These are phyloP conservation scores for Didymodactylos carnosus DNA, from an alignment of 2,888 invertebrate genomes.

Conservation along the genomic window DNA sequence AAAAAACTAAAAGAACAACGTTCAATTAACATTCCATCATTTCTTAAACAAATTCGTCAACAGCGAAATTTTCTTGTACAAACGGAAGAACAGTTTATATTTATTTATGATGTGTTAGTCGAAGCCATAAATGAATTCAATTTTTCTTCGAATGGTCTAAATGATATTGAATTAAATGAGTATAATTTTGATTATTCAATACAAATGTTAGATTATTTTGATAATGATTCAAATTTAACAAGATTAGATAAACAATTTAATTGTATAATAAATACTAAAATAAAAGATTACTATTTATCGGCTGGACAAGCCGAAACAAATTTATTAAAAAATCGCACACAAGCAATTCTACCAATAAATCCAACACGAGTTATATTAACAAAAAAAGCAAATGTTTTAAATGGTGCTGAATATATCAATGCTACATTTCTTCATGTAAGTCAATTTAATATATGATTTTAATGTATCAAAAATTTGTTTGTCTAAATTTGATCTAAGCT, in stretches of 20 bases:
- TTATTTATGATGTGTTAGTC: conserved; percentile 81
- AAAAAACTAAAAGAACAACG: conserved; percentile 66
- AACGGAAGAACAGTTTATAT: conserved; percentile 94
- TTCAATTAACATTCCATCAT: conserved; percentile 72
- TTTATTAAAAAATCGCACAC: conserved; percentile 56
- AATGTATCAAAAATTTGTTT: too few relatives aligned
- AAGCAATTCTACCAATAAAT: conserved; percentile 20
- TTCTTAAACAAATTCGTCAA: conserved; percentile 74
- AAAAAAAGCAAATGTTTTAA: background rate
- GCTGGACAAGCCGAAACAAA: conserved; percentile 61
- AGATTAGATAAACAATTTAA: conserved; percentile 46
- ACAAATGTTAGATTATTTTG: conserved; percentile 18
- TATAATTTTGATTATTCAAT: conserved; percentile 44
- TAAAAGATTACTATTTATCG: conserved; percentile 58
- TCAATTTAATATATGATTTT: too few relatives aligned
- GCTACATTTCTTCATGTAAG: background rate
- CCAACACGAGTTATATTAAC: background rate
- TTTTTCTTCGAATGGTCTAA: conserved; percentile 35
- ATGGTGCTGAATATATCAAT: background rate
- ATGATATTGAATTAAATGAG: conserved; percentile 44
- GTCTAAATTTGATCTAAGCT: too few relatives aligned
- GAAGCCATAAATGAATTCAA: conserved; percentile 49
- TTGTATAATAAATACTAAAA: conserved; percentile 57
- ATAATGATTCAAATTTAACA: conserved; percentile 15
- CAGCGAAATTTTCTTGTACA: conserved; percentile 90